Evolutionary conservation across 2,113 vertebrate genomes (phyloP).

Genomic region (Otus sunia): DNA sequence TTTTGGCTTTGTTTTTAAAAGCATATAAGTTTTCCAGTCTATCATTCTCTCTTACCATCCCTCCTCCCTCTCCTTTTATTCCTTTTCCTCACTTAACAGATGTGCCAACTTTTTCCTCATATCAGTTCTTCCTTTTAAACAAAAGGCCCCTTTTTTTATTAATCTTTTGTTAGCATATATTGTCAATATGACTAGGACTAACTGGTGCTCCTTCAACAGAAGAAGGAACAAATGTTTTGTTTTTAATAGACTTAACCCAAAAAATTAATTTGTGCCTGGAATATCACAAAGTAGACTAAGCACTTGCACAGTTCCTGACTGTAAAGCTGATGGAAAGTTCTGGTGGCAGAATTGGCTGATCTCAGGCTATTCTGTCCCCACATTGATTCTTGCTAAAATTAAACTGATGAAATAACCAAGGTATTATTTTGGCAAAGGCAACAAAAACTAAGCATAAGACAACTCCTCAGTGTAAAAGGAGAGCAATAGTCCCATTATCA

Average conservation of each 20-base stretch:
- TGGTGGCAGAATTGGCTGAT: not conserved
- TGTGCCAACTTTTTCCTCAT: not conserved
- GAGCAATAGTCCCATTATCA: not conserved
- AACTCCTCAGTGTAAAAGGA: not conserved
- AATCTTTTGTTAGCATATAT: not conserved
- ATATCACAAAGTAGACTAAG: not conserved
- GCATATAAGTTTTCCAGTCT: not conserved
- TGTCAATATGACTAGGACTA: not conserved
- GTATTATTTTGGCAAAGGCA: not conserved
- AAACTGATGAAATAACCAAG: not conserved
- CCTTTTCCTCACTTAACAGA: not conserved
- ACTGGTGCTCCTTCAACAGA: not conserved
- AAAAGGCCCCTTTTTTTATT: fast-evolving
- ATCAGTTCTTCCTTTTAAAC: not conserved
- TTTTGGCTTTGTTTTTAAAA: not conserved
- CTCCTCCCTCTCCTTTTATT: not conserved
- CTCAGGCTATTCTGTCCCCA: not conserved
- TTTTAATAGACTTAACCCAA: not conserved
- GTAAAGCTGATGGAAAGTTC: not conserved
- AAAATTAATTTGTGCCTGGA: not conserved
- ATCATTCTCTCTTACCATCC: not conserved
- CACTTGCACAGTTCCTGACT: not conserved
- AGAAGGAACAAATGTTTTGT: not conserved
- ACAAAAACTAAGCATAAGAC: not conserved
- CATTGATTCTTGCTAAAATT: not conserved